Evolutionary conservation across 2,113 vertebrate genomes (phyloP), one percentile per base, ranked within the genome.

Genomic region (Alectura lathami): DNA sequence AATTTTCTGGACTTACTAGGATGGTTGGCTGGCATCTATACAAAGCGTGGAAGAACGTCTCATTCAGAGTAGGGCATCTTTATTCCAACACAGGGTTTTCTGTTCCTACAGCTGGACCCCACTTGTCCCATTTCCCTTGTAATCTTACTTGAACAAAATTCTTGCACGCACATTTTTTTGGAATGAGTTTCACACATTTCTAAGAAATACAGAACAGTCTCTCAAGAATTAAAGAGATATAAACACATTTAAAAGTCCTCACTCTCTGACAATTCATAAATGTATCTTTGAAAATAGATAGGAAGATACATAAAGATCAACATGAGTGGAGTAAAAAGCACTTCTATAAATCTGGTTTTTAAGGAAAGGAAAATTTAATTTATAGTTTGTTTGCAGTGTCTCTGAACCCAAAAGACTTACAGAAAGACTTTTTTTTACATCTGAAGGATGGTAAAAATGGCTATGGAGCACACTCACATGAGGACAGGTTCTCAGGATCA

Each of bases 91-190:
- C 7, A 13, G 11, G 17, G 23, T 32, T 81, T 91, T 56, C 40
- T 81, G 14, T 70, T 38, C 42, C 20, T 4, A 70, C 0, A 1
- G 0, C 34, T 63, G 21, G 9, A 34, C 60, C 32, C 34, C 13
- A 34, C 53, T 66, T 40, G 11, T 36, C 4, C 15, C 6, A 6
- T 84, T 81, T 83, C 24, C 40, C 8, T 54, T 63, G 7, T 38
- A 50, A 38, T 45, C 17, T 82, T 36, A 36, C 11, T 64, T 22
- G 8, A 13, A 2, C 22, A 20, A 57, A 5, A 22, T 59, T 86
- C 47, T 54, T 70, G 9, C 26, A 43, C 43, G 53, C 38, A 30
- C 14, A 11, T 53, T 77, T 56, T 11, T 30, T 15, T 9, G 23
- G 5, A 83, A 64, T 17, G 36, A 83, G 54, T 78, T 86, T 72